These are phyloP conservation scores for Leptodactylus fuscus DNA, from an alignment of 2,113 vertebrate genomes.

Conservation along the genomic window DNA sequence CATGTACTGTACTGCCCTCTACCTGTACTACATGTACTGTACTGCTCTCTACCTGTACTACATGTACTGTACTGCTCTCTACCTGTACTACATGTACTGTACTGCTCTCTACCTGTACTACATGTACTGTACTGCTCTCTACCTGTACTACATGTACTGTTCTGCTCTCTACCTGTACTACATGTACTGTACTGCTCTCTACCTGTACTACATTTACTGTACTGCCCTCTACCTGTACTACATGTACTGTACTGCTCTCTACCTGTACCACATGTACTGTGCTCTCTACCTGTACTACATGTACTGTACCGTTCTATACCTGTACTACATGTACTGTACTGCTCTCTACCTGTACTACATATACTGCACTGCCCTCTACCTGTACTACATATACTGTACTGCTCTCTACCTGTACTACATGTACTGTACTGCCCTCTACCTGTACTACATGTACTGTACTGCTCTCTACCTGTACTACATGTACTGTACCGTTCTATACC, in stretches of 20 bases:
- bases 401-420: not conserved
- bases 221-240: no score
- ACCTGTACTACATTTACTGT: no score
- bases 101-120: not conserved
- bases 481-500: not conserved
- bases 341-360: no score
- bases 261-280: not conserved
- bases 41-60: not conserved
- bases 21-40: not conserved
- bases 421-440: not conserved
- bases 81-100: not conserved
- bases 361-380: no score
- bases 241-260: no score
- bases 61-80: not conserved
- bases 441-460: not conserved
- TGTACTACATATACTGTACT: not conserved
- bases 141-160: no score
- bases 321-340: no score
- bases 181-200: no score
- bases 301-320: no score
- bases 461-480: not conserved
- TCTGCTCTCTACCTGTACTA: no score
- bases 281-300: no score
- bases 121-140: not conserved
- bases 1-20: not conserved